Base-by-base conservation (phyloP, 2,113 vertebrate genomes). In the Salvator merianae region DNA sequence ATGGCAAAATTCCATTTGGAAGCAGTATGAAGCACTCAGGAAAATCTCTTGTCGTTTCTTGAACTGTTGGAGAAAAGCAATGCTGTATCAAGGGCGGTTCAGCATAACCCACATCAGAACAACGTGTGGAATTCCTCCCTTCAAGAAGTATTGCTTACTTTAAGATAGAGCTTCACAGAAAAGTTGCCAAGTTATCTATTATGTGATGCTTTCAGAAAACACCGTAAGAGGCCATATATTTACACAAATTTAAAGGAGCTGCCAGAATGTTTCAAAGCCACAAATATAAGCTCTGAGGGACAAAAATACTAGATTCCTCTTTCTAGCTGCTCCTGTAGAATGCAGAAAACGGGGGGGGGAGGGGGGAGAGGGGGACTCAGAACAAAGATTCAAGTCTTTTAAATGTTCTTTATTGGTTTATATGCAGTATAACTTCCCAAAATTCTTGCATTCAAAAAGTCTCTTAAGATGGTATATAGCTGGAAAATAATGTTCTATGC, bases 401-500 rank as follows among this genome's bases (percentile, higher is more conserved):
- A 40, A 78, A 65, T 5, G 3, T 28, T 40, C 36, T 4, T 40
- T 40, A 38, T 30, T 30, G 10, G 26, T 65, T 16, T 43, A 76
- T 89, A 68, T 83, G 63, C 79, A 47, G 14, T 70, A 78, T 77
- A 81, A 34, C 86, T 81, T 84, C 86, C 87, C 18, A 87, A 43
- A 79, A 81, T 88, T 73, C 87, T 91, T 80, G 89, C 81, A 91
- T 88, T 88, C 91, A 91, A 34, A 76, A 87, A 87, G 84, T 93
- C 90, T 71, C 85, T 89, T 88, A 88, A 84, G 68, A 47, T 88
- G 90, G 87, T 91, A 63, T 91, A 92, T 89, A 89, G 87, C 72
- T 87, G 82, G 84, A 59, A 91, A 91, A 91, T 92, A 93, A 92
- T 0, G 0, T 70, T 84, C 47, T 81, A 87, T 84, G 81, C 71